These are phyloP conservation scores for Ganaspis brasiliensis DNA, from an alignment of 2,888 invertebrate genomes.

Conservation along the genomic window DNA sequence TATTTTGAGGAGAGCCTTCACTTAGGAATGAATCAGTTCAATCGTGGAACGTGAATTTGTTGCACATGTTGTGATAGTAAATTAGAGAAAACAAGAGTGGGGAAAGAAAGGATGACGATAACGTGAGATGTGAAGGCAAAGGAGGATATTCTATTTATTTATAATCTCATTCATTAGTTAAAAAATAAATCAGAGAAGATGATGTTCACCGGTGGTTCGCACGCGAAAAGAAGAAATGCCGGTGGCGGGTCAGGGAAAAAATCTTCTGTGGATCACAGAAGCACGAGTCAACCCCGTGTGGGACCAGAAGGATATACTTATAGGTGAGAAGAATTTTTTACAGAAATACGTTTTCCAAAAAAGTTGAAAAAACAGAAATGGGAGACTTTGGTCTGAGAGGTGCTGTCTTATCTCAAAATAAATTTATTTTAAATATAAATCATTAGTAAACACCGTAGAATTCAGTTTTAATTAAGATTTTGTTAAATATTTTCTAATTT, in stretches of 20 bases:
- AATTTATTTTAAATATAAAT: too few relatives aligned
- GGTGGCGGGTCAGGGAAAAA: slow-evolving; percentile 74
- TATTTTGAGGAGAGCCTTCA: slow-evolving; percentile 36
- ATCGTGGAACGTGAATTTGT: slow-evolving; percentile 54
- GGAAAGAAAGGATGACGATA: slow-evolving; percentile 44
- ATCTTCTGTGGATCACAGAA: slow-evolving; percentile 69
- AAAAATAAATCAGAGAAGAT: slow-evolving; percentile 79
- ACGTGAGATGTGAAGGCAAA: slow-evolving; percentile 39
- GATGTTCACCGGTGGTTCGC: slow-evolving; percentile 88
- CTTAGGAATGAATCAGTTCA: slow-evolving; percentile 46
- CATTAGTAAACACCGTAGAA: too few relatives aligned
- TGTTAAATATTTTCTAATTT: too few relatives aligned
- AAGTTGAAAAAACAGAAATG: neutral
- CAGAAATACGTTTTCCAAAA: neutral
- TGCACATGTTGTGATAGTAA: slow-evolving; percentile 23
- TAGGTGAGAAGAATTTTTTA: slow-evolving; percentile 65
- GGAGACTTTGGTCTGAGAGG: too few relatives aligned
- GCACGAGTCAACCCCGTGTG: slow-evolving; percentile 61
- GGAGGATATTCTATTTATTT: slow-evolving; percentile 22
- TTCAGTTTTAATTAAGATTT: too few relatives aligned
- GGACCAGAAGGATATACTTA: slow-evolving; percentile 76
- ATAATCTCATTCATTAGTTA: slow-evolving; percentile 5
- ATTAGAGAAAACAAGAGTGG: slow-evolving; percentile 40
- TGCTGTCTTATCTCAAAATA: too few relatives aligned
- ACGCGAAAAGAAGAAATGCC: slow-evolving; percentile 83